Evolutionary conservation across 2,888 invertebrate genomes (phyloP), one percentile per base, ranked within the genome.

Genomic region (Campopleginae sp.): DNA sequence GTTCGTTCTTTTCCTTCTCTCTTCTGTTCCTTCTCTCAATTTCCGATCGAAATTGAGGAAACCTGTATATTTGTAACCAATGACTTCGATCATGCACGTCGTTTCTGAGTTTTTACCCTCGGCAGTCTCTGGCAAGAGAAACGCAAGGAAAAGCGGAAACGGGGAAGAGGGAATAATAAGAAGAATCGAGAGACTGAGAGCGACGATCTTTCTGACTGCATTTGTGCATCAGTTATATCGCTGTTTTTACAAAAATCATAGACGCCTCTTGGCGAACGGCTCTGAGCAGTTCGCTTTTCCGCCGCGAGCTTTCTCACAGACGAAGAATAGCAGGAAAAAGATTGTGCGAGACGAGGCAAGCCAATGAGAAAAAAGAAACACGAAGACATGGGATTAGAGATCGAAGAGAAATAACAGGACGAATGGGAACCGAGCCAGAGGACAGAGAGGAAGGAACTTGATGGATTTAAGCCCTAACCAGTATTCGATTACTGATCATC

Each of bases 401-500:
- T 58, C 27, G 65, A 38, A 65, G 38, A 48, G 61, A n/a, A 85
- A 86, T 78, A 84, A 74, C 71, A 82, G 80, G 86, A 86, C 61
- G 83, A 78, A 68, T 71, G 66, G 31, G 75, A 86, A 85, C 14
- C 14, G 10, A 14, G 8, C 17, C 27, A 46, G 14, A 38, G 85
- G 84, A 88, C 88, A 61, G 71, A 23, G 66, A 61, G 42, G 61
- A 46, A 27, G 71, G 54, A 33, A 89, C 88, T 90, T 89, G 92
- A 92, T 91, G 90, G 92, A 91, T 92, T 92, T 91, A 91, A 92
- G 91, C 91, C 90, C 91, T 90, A 90, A 91, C 90, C 89, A 89
- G 90, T 91, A 92, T 92, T 91, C 91, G 89, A 91, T 91, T 91
- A 90, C 89, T 88, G 89, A 90, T 89, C 89, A 84, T 84, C 86